Conservation (phyloP, 2,888 invertebrate species). For the Sarcophaga rosellei region DNA sequence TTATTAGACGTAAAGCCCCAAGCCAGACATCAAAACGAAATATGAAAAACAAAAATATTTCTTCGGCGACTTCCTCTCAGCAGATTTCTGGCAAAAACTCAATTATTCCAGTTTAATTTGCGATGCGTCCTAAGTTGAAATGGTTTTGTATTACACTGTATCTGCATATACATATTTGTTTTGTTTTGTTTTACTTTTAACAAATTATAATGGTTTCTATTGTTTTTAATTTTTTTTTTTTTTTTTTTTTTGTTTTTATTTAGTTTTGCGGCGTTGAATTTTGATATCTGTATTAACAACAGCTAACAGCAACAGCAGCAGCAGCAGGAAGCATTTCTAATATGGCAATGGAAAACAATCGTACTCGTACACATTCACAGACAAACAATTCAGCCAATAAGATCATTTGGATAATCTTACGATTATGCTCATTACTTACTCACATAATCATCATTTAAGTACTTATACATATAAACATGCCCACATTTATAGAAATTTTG, state of each 20-base stretch:
- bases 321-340: slow-evolving; percentile 61
- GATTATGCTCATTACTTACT: slow-evolving; percentile 27
- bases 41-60: no score
- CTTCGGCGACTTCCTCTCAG: no score
- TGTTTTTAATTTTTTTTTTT: slow-evolving; percentile 36
- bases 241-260: not conserved
- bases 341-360: slow-evolving; percentile 16
- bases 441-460: slow-evolving; percentile 19
- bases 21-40: no score
- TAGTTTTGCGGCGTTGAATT: slow-evolving; percentile 14
- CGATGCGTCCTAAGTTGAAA: not conserved
- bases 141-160: not conserved
- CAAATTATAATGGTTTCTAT: slow-evolving; percentile 63
- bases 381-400: slow-evolving; percentile 50
- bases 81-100: no score
- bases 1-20: no score
- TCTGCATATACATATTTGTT: not conserved
- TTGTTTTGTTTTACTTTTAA: slow-evolving; percentile 40
- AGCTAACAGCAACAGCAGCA: slow-evolving; percentile 25
- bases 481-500: slow-evolving; percentile 15
- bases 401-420: slow-evolving; percentile 42
- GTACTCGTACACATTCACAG: not conserved
- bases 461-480: not conserved
- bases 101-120: no score
- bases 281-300: slow-evolving; percentile 65